These are phyloP conservation scores for Euthynnus affinis DNA, from an alignment of 2,797 vertebrate species.

Conservation along the genomic window DNA sequence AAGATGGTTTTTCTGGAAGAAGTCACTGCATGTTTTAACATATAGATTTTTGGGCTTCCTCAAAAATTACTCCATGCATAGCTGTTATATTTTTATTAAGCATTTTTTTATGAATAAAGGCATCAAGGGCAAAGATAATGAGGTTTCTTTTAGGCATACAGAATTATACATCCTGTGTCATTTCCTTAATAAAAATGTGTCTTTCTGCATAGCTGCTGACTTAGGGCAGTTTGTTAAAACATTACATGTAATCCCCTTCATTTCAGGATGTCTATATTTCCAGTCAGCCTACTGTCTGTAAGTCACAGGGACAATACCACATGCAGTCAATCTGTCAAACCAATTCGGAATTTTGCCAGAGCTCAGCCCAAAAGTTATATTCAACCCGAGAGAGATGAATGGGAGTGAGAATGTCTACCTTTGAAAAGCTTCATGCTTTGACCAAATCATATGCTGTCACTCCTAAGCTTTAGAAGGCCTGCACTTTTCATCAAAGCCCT, in stretches of 20 bases:
- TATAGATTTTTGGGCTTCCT: not conserved
- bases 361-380: slow-evolving; percentile 81
- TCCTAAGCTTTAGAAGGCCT: slow-evolving; percentile 84
- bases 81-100: slow-evolving; percentile 22
- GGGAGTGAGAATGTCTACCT: slow-evolving; percentile 82
- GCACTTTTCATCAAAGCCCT: slow-evolving; percentile 86
- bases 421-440: slow-evolving; percentile 85
- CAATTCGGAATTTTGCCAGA: slow-evolving; percentile 73
- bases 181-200: slow-evolving; percentile 45
- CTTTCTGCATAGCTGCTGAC: slow-evolving; percentile 42
- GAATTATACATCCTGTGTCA: slow-evolving; percentile 42
- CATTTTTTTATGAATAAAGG: slow-evolving; percentile 1
- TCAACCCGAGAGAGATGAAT: slow-evolving; percentile 77
- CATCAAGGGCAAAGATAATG: slow-evolving; percentile 48
- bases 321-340: slow-evolving; percentile 80
- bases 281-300: slow-evolving; percentile 62
- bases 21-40: slow-evolving; percentile 28
- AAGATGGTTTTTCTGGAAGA: not conserved
- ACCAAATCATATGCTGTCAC: slow-evolving; percentile 88
- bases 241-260: slow-evolving; percentile 67
- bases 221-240: slow-evolving; percentile 59
- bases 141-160: slow-evolving; percentile 27
- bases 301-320: slow-evolving; percentile 76
- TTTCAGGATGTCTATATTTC: slow-evolving; percentile 73
- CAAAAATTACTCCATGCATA: not conserved